Conservation (phyloP, 2,113 vertebrate species). For the Synodontis membranacea region DNA sequence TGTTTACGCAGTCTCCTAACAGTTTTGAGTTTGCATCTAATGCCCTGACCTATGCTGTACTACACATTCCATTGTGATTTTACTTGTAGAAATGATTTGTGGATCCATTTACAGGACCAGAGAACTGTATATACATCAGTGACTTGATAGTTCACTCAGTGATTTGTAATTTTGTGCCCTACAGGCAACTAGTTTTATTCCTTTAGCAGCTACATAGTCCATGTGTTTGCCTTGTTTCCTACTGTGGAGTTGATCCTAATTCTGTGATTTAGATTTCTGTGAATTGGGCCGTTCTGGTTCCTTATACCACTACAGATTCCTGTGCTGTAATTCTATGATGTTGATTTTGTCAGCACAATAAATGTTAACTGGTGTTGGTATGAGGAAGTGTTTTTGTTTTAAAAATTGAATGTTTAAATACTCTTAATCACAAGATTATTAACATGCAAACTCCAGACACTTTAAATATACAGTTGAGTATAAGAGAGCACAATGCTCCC, state of each 20-base stretch:
- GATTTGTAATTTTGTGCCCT: background rate
- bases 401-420: background rate
- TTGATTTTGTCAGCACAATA: slow-evolving; percentile 43
- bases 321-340: slow-evolving; percentile 26
- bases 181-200: background rate
- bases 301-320: background rate
- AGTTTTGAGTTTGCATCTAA: background rate
- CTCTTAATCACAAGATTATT: background rate
- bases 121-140: background rate
- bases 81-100: background rate
- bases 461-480: background rate
- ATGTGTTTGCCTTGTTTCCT: background rate
- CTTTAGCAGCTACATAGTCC: background rate
- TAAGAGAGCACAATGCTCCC: background rate
- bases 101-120: background rate
- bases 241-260: background rate
- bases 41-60: slow-evolving; percentile 6
- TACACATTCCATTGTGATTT: slow-evolving; percentile 32
- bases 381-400: background rate
- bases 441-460: background rate
- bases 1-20: background rate
- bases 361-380: slow-evolving; percentile 29
- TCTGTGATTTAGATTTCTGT: background rate
- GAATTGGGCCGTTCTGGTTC: background rate
- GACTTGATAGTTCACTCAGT: background rate